Percentiles rank a stretch among this genome's conserved stretches.
These are phyloP conservation scores for Molossus alvarezi DNA, from an alignment of 2,797 vertebrate species.

Conservation along the genomic window DNA sequence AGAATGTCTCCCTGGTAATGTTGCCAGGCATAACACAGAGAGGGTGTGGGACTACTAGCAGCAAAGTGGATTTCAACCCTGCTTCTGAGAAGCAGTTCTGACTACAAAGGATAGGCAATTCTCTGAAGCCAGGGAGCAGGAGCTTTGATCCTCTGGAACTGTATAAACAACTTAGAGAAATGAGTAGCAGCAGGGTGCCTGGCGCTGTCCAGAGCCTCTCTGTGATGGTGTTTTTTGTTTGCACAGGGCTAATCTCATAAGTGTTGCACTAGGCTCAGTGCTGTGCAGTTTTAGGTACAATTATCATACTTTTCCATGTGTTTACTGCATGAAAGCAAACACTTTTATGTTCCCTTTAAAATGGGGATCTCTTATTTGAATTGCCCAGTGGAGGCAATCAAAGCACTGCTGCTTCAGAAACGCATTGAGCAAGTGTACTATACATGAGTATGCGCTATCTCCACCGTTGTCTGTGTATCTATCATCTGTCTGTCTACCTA, in stretches of 20 bases:
- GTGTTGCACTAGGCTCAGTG: constrained; percentile 4
- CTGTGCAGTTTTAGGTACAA: constrained; percentile 23
- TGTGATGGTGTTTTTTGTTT: constrained; percentile 51
- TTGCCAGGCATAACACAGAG: neutral
- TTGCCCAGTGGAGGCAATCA: neutral
- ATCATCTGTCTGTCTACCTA: neutral
- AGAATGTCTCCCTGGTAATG: neutral
- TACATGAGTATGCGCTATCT: neutral
- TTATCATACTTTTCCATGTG: constrained; percentile 61
- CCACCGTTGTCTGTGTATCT: neutral
- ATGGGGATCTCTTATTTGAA: neutral
- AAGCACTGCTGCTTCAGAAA: neutral
- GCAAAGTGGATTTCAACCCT: neutral
- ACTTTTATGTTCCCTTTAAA: constrained; percentile 39
- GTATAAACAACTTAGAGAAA: neutral
- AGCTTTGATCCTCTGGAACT: neutral
- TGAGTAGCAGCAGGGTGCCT: neutral
- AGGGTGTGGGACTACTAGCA: neutral
- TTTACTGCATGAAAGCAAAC: constrained; percentile 44
- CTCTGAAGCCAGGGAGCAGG: neutral
- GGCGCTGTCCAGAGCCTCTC: neutral
- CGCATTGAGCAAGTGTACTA: neutral
- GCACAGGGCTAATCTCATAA: constrained; percentile 47
- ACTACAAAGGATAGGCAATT: neutral
- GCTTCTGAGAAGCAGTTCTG: neutral